Evolutionary conservation across 2,113 vertebrate genomes (phyloP).

Genomic region (Felis chaus): DNA sequence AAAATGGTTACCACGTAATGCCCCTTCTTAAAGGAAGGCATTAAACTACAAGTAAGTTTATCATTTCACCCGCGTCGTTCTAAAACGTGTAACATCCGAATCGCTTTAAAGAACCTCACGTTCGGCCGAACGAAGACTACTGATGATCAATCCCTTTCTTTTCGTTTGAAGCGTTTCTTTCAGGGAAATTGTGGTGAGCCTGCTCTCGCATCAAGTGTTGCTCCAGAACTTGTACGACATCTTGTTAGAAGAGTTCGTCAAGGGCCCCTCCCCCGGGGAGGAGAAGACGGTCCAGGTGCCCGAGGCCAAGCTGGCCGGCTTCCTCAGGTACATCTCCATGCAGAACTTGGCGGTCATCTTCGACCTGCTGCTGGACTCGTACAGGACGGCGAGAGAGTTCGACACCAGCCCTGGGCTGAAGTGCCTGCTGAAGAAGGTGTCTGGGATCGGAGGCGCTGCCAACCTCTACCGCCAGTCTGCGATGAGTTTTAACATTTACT

Average conservation of each 20-base stretch:
- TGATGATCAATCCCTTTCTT: constrained; percentile 57
- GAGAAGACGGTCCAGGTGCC: constrained; percentile 87
- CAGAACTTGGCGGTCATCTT: constrained; percentile 97
- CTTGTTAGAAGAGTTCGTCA: constrained; percentile 96
- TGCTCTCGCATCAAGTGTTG: constrained; percentile 97
- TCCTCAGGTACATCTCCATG: constrained; percentile 98
- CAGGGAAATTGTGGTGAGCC: constrained; percentile 96
- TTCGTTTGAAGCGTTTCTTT: constrained; percentile 92
- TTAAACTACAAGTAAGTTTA: neutral
- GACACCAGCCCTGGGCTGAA: constrained; percentile 96
- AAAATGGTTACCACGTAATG: neutral
- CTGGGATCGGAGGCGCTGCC: constrained; percentile 94
- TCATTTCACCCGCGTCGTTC: neutral
- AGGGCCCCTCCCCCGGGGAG: constrained; percentile 88
- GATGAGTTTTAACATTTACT: constrained; percentile 98
- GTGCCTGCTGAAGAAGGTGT: constrained; percentile 98
- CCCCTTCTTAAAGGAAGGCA: neutral
- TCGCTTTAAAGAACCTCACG: neutral
- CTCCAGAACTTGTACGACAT: constrained; percentile 98
- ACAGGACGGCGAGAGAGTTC: constrained; percentile 95
- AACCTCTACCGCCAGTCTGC: constrained; percentile 97
- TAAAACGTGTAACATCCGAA: neutral
- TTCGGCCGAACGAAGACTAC: neutral
- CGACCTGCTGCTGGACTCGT: constrained; percentile 97
- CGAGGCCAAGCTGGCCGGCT: constrained; percentile 91